phyloP scores from a whole-genome alignment of 2,113 vertebrate species.

The Psilopsiagon aymara region DNA sequence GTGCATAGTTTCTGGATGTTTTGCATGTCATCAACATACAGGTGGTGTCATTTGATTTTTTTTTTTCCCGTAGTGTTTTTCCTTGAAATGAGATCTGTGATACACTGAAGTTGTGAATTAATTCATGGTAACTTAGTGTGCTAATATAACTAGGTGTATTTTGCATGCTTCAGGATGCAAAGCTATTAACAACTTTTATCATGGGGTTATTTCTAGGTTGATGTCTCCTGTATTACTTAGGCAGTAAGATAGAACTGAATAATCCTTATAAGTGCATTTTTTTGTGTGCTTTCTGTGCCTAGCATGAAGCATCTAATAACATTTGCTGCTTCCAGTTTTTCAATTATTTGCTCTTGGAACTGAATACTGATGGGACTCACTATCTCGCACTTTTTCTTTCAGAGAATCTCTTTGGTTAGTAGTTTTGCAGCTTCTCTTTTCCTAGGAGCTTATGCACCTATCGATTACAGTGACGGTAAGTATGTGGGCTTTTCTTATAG shows the following conservation, averaged over 20 bases:
- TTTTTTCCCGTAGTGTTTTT: neutral
- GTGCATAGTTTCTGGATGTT: neutral
- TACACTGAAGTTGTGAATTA: neutral
- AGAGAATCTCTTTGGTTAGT: slow-evolving; percentile 97
- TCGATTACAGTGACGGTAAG: slow-evolving; percentile 93
- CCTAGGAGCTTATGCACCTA: slow-evolving; percentile 85
- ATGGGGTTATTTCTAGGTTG: neutral
- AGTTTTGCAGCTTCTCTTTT: slow-evolving; percentile 94
- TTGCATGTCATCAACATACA: neutral
- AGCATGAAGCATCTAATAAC: neutral
- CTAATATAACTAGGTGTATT: neutral
- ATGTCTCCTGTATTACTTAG: neutral
- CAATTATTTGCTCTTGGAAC: neutral
- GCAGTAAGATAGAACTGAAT: neutral
- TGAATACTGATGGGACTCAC: neutral
- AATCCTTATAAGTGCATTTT: neutral
- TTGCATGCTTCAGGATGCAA: slow-evolving; percentile 12
- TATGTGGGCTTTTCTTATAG: neutral
- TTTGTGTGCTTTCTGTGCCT: neutral
- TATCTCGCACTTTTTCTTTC: slow-evolving; percentile 25
- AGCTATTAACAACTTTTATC: slow-evolving; percentile 7
- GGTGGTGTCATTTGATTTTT: neutral
- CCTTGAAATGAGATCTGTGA: neutral
- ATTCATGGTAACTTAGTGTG: neutral
- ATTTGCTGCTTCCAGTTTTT: neutral